Base-by-base conservation (phyloP, 2,113 vertebrate genomes). In the Hippocampus guttulatus region DNA sequence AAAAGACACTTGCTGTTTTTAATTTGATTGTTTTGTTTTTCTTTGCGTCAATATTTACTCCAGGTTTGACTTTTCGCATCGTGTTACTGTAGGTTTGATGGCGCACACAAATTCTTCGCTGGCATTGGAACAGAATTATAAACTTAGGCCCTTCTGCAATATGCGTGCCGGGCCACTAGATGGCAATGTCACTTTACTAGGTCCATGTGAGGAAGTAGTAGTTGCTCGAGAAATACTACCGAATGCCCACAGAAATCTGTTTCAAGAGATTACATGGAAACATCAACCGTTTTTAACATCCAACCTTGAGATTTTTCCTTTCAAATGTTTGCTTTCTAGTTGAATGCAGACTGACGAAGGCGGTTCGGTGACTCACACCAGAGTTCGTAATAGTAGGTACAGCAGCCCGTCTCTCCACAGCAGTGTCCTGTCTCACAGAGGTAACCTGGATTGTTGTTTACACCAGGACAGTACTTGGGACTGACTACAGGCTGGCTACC, bases 341-440 rank as follows among this genome's bases (percentile, higher is more conserved):
- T 60, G 5, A 40, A 21, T 21, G 38, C 43, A 60, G 38, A 68
- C 8, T 30, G 47, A 68, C 27, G 25, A 71, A 21, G 47, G n/a
- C 12, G 8, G 63, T 57, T 41, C 27, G 60, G n/a, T 67, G 75
- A 95, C 96, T 96, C 87, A 98, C 96, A 97, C 96, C 96, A 98
- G 79, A 98, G 94, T 86, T 98, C 96, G 69, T 96, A 98, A 90
- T 97, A 98, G 92, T 97, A 97, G 61, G 96, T 97, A 75, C 96
- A 98, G 93, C 96, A 98, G 87, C 96, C 95, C 0, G 93, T 95
- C 90, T 97, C 96, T 74, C 95, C 96, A 9, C 96, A 98, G 93
- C 96, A 98, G 92, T 98, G 96, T 9, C 96, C 96, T 0, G 93
- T 97, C 82, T 96, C 95, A 89, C 96, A 97, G 79, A 95, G 93